These are phyloP conservation scores for Alloplasta piceator DNA, from an alignment of 2,888 invertebrate species.

Conservation along the genomic window DNA sequence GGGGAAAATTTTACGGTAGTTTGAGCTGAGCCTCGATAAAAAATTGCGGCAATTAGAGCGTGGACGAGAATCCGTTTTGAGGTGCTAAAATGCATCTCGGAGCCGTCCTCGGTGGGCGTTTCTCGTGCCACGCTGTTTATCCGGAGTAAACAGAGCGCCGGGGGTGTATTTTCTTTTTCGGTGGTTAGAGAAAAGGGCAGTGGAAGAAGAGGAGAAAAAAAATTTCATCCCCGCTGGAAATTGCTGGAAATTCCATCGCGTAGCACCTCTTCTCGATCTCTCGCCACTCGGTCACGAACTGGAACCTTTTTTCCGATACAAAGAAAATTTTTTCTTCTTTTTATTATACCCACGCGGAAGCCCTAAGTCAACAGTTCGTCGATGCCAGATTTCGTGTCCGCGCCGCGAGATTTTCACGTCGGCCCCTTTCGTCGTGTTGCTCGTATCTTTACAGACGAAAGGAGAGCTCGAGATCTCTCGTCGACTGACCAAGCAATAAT, in stretches of 20 bases:
- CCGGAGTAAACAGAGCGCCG: conserved; percentile 68
- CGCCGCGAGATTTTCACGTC: conserved; percentile 36
- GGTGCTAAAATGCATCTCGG: conserved; percentile 38
- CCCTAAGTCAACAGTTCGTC: conserved; percentile 63
- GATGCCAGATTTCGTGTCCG: conserved; percentile 26
- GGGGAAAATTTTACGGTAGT: not conserved
- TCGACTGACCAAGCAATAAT: conserved; percentile 20
- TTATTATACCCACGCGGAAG: conserved; percentile 53
- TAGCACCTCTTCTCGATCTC: conserved; percentile 17
- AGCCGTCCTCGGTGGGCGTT: conserved; percentile 52
- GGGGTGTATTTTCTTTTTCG: conserved; percentile 61
- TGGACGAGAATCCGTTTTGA: conserved; percentile 30
- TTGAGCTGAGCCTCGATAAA: not conserved
- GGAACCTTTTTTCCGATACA: conserved; percentile 67
- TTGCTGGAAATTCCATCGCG: conserved; percentile 42
- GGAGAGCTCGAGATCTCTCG: conserved; percentile 19
- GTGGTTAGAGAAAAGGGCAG: conserved; percentile 46
- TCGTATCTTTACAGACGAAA: conserved; percentile 24
- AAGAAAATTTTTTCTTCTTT: conserved; percentile 52
- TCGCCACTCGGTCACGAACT: conserved; percentile 65
- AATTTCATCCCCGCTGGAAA: conserved; percentile 61
- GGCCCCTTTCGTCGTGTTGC: conserved; percentile 41
- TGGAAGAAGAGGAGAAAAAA: conserved; percentile 50
- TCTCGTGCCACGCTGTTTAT: conserved; percentile 69
- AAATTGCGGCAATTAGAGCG: conserved; percentile 67